These are phyloP conservation scores for Geopemphigus sp. DNA, from an alignment of 1,140 invertebrate genomes.

Conservation along the genomic window DNA sequence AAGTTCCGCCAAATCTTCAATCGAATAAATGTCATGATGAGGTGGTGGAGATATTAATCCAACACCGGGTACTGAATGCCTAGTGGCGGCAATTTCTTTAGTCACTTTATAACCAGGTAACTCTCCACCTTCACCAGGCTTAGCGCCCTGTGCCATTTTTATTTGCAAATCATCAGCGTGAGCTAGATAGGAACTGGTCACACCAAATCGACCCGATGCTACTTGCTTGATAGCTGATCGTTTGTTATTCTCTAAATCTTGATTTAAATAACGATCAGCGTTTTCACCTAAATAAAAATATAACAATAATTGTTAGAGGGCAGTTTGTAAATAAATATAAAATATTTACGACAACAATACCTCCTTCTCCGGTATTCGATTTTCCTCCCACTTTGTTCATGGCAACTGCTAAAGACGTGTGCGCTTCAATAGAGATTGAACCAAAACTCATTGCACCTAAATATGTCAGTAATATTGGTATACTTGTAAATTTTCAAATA, in stretches of 20 bases:
- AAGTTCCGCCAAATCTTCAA: slow-evolving; percentile 96
- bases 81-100: slow-evolving; percentile 89
- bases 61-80: slow-evolving; percentile 95
- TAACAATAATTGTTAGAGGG: background rate
- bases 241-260: slow-evolving; percentile 76
- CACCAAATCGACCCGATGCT: slow-evolving; percentile 96
- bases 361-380: slow-evolving; percentile 75
- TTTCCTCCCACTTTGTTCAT: slow-evolving; percentile 86
- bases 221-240: slow-evolving; percentile 87
- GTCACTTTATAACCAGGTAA: slow-evolving; percentile 86
- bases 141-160: slow-evolving; percentile 98
- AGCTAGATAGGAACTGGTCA: slow-evolving; percentile 93
- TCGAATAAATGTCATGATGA: slow-evolving; percentile 99
- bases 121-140: slow-evolving; percentile 94
- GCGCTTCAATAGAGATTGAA: slow-evolving; percentile 91
- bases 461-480: background rate
- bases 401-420: slow-evolving; percentile 89
- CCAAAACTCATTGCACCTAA: slow-evolving; percentile 88
- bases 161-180: slow-evolving; percentile 96
- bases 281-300: slow-evolving; percentile 68
- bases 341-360: slow-evolving; percentile 55
- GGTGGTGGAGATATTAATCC: slow-evolving; percentile 97
- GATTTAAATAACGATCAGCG: slow-evolving; percentile 75
- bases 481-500: slow-evolving; percentile 1
- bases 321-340: background rate